These are phyloP conservation scores for Diachasma alloeum DNA, from an alignment of 1,140 invertebrate species.

Conservation along the genomic window DNA sequence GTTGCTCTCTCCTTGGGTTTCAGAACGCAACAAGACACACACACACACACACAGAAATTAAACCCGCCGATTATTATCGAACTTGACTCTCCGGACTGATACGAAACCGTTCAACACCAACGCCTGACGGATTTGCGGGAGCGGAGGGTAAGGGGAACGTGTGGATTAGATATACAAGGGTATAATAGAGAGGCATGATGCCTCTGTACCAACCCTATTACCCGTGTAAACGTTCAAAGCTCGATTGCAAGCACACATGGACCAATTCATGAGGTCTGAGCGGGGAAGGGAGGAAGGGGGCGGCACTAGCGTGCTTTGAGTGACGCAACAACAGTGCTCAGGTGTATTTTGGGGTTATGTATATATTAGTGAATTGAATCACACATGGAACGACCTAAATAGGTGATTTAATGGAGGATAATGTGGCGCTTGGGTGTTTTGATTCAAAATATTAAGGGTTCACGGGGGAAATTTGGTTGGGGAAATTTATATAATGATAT, in stretches of 20 bases:
- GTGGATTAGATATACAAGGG: not conserved
- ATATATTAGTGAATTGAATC: not conserved
- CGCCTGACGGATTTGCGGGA: slow-evolving; percentile 1
- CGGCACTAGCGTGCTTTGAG: not conserved
- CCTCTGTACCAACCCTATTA: slow-evolving; percentile 18
- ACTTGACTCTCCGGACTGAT: not conserved
- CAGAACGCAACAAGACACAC: not conserved
- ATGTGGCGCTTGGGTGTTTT: not conserved
- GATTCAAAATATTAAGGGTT: not conserved
- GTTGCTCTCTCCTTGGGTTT: not conserved
- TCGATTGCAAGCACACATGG: not conserved
- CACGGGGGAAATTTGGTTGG: not conserved
- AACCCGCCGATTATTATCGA: not conserved
- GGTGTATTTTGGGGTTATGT: not conserved
- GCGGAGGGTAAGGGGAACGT: not conserved
- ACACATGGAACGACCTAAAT: not conserved
- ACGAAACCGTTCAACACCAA: slow-evolving; percentile 5
- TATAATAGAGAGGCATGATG: not conserved
- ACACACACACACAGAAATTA: not conserved
- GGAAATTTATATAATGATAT: no score
- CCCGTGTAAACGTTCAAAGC: slow-evolving; percentile 8
- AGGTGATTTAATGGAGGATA: not conserved
- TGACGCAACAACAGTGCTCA: not conserved
- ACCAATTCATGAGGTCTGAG: not conserved
- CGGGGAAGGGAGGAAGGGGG: not conserved